These are phyloP conservation scores for Mus minutoides DNA, from an alignment of 2,797 vertebrate species.

Conservation along the genomic window DNA sequence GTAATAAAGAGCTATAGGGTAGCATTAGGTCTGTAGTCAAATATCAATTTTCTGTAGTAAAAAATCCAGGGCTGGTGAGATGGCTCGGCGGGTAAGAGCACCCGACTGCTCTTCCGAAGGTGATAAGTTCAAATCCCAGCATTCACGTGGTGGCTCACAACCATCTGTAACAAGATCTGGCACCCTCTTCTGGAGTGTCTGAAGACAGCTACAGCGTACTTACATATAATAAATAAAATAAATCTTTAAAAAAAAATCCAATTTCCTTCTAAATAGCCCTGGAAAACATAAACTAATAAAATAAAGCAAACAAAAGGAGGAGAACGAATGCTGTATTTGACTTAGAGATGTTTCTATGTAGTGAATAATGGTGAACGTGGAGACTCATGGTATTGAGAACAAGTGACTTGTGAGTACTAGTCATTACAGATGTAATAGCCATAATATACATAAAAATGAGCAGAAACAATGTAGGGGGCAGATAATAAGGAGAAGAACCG, in stretches of 20 bases:
- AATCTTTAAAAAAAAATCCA: not conserved
- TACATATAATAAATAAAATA: too few species aligned
- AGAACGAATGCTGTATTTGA: not conserved
- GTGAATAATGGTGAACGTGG: not conserved
- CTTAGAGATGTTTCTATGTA: not conserved
- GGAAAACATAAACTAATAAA: not conserved
- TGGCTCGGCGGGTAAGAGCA: too few species aligned
- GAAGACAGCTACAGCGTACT: too few species aligned
- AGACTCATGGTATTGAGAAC: not conserved
- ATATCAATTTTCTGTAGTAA: not conserved
- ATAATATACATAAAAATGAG: not conserved
- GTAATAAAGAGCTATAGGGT: not conserved
- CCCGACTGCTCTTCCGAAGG: too few species aligned
- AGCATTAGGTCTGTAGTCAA: not conserved
- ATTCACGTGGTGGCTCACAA: too few species aligned
- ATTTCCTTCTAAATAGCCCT: not conserved
- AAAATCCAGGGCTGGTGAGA: too few species aligned
- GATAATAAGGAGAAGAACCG: not conserved
- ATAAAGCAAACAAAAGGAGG: not conserved
- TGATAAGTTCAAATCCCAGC: too few species aligned
- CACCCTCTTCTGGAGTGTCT: too few species aligned
- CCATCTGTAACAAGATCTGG: too few species aligned
- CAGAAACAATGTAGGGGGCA: not conserved
- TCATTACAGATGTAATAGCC: not conserved
- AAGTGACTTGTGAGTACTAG: not conserved